Evolutionary conservation across 1,140 invertebrate species (phyloP).

Genomic region (Mactra quadrangularis): DNA sequence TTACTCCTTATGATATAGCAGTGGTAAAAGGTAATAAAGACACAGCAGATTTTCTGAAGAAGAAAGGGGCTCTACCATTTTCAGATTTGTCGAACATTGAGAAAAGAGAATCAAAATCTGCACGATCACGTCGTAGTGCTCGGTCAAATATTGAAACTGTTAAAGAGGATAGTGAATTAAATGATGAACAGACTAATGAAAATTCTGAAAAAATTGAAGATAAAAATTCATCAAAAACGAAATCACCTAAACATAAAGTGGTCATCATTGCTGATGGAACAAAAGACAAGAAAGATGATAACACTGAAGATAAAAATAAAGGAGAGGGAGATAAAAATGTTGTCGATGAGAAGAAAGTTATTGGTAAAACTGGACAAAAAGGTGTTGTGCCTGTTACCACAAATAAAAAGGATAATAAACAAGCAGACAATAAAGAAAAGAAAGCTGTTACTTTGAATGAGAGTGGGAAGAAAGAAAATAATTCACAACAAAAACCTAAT

Average conservation of each 20-base stretch:
- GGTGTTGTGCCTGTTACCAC: not conserved
- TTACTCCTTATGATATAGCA: conserved; percentile 96
- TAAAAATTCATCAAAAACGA: conserved; percentile 13
- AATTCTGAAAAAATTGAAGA: conserved; percentile 1
- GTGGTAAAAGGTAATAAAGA: conserved; percentile 92
- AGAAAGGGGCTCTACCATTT: conserved; percentile 93
- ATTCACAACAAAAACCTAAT: no score
- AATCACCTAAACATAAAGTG: conserved; percentile 21
- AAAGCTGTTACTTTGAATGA: no score
- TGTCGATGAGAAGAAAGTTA: no score
- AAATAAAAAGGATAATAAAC: no score
- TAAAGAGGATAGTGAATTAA: conserved; percentile 8
- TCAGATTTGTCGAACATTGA: conserved; percentile 86
- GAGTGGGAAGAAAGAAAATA: no score
- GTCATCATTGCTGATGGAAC: conserved; percentile 8
- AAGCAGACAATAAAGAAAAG: no score
- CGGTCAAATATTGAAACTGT: conserved; percentile 37
- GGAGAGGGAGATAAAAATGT: not conserved
- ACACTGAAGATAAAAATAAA: conserved; percentile 15
- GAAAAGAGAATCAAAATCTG: conserved; percentile 63
- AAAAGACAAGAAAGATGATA: conserved; percentile 43
- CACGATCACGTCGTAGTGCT: conserved; percentile 51
- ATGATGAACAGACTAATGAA: conserved; percentile 29
- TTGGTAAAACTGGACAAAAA: not conserved
- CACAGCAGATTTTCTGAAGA: conserved; percentile 95